These are phyloP conservation scores for Portevinia maculata DNA, from an alignment of 2,888 invertebrate genomes.

Conservation along the genomic window DNA sequence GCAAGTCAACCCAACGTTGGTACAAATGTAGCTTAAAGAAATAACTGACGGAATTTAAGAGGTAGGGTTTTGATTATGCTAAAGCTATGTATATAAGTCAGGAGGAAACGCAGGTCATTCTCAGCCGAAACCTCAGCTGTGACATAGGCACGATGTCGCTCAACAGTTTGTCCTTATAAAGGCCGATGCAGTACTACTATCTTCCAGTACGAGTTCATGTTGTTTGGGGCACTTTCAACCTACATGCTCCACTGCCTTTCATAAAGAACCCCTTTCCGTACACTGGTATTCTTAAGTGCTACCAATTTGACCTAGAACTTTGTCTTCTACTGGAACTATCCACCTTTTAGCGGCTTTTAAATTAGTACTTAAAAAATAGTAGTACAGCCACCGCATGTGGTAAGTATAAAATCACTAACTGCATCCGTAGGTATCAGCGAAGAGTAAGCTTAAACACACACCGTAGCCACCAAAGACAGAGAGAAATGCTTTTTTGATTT, in stretches of 20 bases:
- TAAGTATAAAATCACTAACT: conserved; percentile 40
- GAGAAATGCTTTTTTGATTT: not conserved
- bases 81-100: too few species aligned
- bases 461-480: conserved; percentile 13
- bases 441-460: conserved; percentile 1
- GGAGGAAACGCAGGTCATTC: too few species aligned
- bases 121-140: too few species aligned
- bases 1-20: too few species aligned
- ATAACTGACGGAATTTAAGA: too few species aligned
- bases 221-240: conserved; percentile 86
- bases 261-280: conserved; percentile 92
- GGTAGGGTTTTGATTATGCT: too few species aligned
- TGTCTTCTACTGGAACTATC: not conserved
- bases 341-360: not conserved
- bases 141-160: too few species aligned
- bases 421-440: conserved; percentile 37
- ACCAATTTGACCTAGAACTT: too few species aligned
- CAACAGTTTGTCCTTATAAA: too few species aligned
- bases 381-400: not conserved
- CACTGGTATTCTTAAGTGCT: conserved; percentile 90
- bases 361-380: not conserved
- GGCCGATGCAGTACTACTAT: too few species aligned
- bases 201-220: too few species aligned
- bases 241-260: conserved; percentile 93
- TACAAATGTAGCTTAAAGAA: too few species aligned